Evolutionary conservation across 2,797 vertebrate species (phyloP).

Genomic region (Rachycentron canadum): DNA sequence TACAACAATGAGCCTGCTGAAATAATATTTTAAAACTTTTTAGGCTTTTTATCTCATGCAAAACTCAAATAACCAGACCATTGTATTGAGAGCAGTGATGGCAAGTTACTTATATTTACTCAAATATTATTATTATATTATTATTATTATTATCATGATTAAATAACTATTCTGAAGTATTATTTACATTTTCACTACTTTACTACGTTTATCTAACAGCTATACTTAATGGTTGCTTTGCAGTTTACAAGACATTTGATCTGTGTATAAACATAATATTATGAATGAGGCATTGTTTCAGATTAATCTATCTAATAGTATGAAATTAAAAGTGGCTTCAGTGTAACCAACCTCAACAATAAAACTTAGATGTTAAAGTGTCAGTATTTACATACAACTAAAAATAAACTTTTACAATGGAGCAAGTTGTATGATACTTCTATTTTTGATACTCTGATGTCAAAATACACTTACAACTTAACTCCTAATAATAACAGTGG

Average conservation of each 20-base stretch:
- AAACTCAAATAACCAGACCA: neutral
- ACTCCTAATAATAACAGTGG: neutral
- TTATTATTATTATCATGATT: no score
- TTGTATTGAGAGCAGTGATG: neutral
- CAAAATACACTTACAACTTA: no score
- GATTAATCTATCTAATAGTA: neutral
- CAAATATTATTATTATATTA: no score
- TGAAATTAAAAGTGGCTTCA: neutral
- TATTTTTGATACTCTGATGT: neutral
- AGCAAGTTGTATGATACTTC: neutral
- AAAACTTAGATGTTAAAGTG: neutral
- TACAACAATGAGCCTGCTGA: constrained; percentile 55
- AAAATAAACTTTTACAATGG: no score
- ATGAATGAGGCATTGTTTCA: neutral
- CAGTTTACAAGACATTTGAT: neutral
- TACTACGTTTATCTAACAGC: neutral
- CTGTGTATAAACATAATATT: neutral
- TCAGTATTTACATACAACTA: neutral
- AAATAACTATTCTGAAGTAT: no score
- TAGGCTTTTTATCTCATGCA: constrained; percentile 14
- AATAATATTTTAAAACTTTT: constrained; percentile 48
- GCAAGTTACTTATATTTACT: neutral
- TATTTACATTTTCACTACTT: neutral
- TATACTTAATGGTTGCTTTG: neutral
- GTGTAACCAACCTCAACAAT: neutral